Conservation (phyloP, 37 sponge, comb jelly and placozoan genomes). For the Geodia barretti region DNA sequence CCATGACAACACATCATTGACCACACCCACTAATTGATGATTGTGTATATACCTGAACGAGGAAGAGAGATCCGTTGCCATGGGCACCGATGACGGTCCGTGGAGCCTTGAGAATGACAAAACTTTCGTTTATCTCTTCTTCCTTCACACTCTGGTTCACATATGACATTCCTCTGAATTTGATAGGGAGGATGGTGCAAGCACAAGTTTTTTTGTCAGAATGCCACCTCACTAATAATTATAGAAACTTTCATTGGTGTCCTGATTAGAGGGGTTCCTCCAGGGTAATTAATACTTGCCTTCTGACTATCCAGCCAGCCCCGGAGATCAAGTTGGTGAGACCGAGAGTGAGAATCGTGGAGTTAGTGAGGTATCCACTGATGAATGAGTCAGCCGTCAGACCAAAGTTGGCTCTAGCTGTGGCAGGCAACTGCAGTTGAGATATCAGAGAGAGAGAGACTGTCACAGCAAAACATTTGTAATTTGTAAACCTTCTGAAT, state of each 20-base stretch:
- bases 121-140: conserved; percentile 41
- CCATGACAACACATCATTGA: not conserved
- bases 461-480: not conserved
- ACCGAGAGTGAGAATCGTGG: conserved; percentile 17
- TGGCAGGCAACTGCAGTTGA: conserved; percentile 30
- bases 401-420: conserved; percentile 57
- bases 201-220: not conserved
- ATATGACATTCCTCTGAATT: conserved; percentile 48
- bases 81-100: conserved; percentile 54
- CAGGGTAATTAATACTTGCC: conserved; percentile 30
- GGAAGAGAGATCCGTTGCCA: conserved; percentile 47
- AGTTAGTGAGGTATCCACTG: conserved; percentile 63
- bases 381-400: conserved; percentile 23
- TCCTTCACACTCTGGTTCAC: conserved; percentile 43
- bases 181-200: not conserved
- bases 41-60: conserved; percentile 45
- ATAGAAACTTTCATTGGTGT: not conserved
- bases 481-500: not conserved
- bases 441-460: too few species aligned
- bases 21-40: not conserved
- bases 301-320: conserved; percentile 76
- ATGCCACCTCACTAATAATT: not conserved
- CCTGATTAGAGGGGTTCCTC: too few species aligned
- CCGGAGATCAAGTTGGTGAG: conserved; percentile 49
- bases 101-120: conserved; percentile 74